Evolutionary conservation across 2,113 vertebrate species (phyloP), one percentile per base, ranked within the genome.

Genomic region (Galbula dea): DNA sequence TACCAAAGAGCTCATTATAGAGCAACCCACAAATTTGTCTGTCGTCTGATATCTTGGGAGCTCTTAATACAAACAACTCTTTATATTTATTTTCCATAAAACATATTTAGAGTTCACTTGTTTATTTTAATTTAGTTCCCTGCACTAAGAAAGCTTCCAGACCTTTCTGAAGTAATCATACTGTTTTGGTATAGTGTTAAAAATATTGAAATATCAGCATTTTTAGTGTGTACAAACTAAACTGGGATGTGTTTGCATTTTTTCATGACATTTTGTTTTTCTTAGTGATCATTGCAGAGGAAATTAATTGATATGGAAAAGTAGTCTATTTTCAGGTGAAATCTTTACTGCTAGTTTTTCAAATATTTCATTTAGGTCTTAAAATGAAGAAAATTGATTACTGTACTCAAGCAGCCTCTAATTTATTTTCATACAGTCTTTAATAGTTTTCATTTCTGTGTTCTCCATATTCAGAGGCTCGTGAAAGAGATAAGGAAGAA

Each of bases 401-500:
- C 14, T 80, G 12, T 71, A 10, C 11, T 59, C 21, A 86, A 24
- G 8, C 80, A 66, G 2, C 3, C 8, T 80, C 7, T 61, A 19
- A 22, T 83, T 73, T 51, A 7, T 48, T 89, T 94, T 77, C 37
- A 10, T 18, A 30, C 30, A 51, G 49, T 51, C 49, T 27, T 43
- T 59, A 7, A 12, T 90, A 61, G 19, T 46, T 5, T 63, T 71
- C 11, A 17, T 75, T 63, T 83, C 10, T 83, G 10, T 94, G 8
- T 15, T 85, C 1, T 86, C 20, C 2, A 0, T 92, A 32, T 97
- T 92, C 54, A 98, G 98, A 98, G 96, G 97, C 97, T 65, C 96
- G 97, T 96, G 98, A 97, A 91, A 98, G 76, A 96, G 97, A 98
- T 51, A 96, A 95, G 66, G 96, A 97, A 92, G 96, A 96, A 23